Conservation (phyloP, 23 tunicate species). For the Halocynthia roretzi region DNA sequence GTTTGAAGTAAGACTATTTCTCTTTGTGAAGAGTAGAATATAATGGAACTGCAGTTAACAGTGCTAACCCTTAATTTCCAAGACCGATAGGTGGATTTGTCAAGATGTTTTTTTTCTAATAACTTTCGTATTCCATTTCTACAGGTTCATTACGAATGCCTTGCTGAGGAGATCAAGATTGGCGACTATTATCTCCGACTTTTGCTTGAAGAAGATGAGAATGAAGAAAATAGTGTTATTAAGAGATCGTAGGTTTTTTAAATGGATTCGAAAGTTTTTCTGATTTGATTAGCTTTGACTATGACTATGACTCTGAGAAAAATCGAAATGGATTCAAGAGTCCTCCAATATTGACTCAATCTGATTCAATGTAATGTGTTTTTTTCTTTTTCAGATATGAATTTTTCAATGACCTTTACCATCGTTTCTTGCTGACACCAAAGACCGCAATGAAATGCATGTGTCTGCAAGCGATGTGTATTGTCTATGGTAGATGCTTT, state of each 20-base stretch:
- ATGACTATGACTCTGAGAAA: not conserved
- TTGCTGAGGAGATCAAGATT: constrained; percentile 83
- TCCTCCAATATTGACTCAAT: not conserved
- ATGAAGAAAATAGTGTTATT: constrained; percentile 60
- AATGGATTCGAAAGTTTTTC: not conserved
- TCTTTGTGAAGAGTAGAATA: too few relatives aligned
- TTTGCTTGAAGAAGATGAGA: constrained; percentile 89
- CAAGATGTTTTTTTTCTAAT: not conserved
- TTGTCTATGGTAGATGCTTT: constrained; percentile 93
- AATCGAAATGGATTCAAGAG: too few relatives aligned
- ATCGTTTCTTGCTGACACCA: constrained; percentile 92
- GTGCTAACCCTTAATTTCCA: not conserved
- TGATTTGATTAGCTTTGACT: not conserved
- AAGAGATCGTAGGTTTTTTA: constrained; percentile 69
- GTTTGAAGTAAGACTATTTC: constrained; percentile 63
- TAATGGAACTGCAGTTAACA: not conserved
- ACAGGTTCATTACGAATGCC: constrained; percentile 77
- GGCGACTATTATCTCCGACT: constrained; percentile 94
- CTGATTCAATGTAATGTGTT: not conserved
- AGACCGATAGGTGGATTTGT: not conserved
- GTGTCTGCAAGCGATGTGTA: constrained; percentile 98
- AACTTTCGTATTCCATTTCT: not conserved
- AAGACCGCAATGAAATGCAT: constrained; percentile 88
- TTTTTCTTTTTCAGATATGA: constrained; percentile 51
- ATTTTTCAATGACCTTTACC: constrained; percentile 92